A percentile compares a stretch with the other conserved stretches of the same genome.
phyloP scores from a whole-genome alignment of 2,113 vertebrate species.

The Gasterosteus nipponicus region DNA sequence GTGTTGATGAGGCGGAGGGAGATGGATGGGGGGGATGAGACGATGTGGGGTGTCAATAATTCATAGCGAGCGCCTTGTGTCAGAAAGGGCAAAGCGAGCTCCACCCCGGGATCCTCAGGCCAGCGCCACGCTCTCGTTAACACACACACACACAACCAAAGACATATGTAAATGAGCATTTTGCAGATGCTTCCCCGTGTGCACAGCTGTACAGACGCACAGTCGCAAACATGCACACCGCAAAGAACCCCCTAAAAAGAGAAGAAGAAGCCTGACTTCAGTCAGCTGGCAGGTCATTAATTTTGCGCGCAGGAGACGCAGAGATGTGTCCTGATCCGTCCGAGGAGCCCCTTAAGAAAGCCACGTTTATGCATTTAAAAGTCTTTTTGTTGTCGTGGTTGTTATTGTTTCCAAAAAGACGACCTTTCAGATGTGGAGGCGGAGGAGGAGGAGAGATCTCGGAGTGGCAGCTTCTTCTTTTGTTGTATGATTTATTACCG shows the following conservation, averaged over 20 bases:
- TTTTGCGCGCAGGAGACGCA: conserved; percentile 21
- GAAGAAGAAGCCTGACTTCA: conserved; percentile 64
- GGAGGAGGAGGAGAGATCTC: conserved; percentile 41
- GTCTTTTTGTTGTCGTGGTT: conserved; percentile 73
- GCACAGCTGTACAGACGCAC: conserved; percentile 47
- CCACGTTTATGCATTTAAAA: conserved; percentile 66
- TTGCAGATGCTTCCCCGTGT: conserved; percentile 27
- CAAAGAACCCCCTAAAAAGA: conserved; percentile 20
- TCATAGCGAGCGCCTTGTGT: conserved; percentile 68
- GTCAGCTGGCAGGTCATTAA: conserved; percentile 80
- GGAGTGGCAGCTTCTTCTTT: conserved; percentile 58
- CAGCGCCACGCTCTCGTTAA: conserved; percentile 66
- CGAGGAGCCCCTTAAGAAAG: conserved; percentile 61
- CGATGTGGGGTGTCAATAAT: conserved; percentile 67
- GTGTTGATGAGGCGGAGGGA: conserved; percentile 41
- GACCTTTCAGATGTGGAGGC: conserved; percentile 65
- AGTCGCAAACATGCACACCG: conserved; percentile 50
- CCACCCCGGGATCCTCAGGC: conserved; percentile 67
- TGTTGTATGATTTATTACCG: conserved; percentile 73
- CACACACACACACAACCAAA: conserved; percentile 38
- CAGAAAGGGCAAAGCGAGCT: conserved; percentile 68
- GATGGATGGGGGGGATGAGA: conserved; percentile 58
- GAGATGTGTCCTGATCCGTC: conserved; percentile 57
- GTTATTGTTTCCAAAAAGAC: conserved; percentile 66
- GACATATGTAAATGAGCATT: conserved; percentile 67